Evolutionary conservation across 2,113 vertebrate genomes (phyloP), one percentile per base, ranked within the genome.

Genomic region (Triplophysa tibetana): DNA sequence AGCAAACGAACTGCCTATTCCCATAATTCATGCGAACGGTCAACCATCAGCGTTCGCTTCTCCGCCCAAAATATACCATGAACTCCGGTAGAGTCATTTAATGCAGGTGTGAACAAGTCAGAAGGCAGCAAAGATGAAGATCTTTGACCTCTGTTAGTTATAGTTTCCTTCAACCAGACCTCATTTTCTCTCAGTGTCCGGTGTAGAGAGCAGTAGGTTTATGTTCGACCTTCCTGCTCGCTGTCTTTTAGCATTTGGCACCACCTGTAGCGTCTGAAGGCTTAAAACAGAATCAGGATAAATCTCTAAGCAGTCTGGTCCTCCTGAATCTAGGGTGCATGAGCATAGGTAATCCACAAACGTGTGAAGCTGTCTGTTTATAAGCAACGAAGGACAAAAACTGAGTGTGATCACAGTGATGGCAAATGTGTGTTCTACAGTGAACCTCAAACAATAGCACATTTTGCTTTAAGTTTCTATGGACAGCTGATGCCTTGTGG

Each of bases 1-100:
- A 78, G 94, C 94, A 92, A 96, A 96, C 78, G 92, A 96, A 88
- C 95, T 94, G 85, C 94, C 95, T 90, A 96, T 94, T 87, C 94
- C 95, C 95, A 95, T 96, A 82, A 70, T 92, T 89, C 85, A 65
- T 82, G 50, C 77, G 79, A 33, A 26, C 63, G n/a, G n/a, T 63
- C 65, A 41, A 58, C 8, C 65, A 77, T 72, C 21, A 52, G 75
- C 56, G 10, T 60, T 45, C 13, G 5, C 24, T 38, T 14, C 50
- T 67, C 78, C 54, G 69, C 48, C 56, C 11, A 11, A 23, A 12
- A 3, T n/a, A 5, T 19, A 54, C 65, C 52, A 66, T 38, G 45
- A 14, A 26, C 63, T 23, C 23, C 13, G 8, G 65, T 33, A 67
- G 41, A 45, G 73, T 29, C n/a, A 33, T 26, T 1, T 7, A 64